Evolutionary conservation across 2,113 vertebrate species (phyloP), one percentile per base, ranked within the genome.

Genomic region (Gracilinanus agilis): DNA sequence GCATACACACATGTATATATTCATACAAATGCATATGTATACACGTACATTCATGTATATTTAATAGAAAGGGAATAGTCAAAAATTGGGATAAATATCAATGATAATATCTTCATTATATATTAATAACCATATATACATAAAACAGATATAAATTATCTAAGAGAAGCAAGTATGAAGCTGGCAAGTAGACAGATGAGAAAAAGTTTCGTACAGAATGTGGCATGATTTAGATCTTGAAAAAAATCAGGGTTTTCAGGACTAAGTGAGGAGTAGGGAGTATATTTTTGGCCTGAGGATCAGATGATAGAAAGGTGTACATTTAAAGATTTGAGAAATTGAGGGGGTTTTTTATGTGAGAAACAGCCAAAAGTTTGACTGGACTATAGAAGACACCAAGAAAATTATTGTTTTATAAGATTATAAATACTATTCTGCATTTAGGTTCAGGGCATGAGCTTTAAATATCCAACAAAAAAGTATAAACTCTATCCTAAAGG

Each of bases 131-230:
- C 25, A 27, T 19, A 75, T 75, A 21, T 75, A 75, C 40, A 21
- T 75, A 2, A 75, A 40, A 75, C 16, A n/a, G n/a, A 16, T 75
- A 16, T 13, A 75, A 16, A 8, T 75, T 34, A 34, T 67, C 61
- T 12, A 34, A 24, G 12, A 34, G 6, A 75, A 13, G 67, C 5
- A n/a, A 3, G 19, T 21, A 19, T n/a, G 0, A 21, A 0, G 7
- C 6, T 75, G 67, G 67, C 34, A 75, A 75, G 16, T 29, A 7
- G 0, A 6, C 1, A 5, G 13, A 5, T 21, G 3, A 75, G 16
- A 75, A 75, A 5, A 75, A 34, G 16, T 75, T 75, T n/a, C 34
- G n/a, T 75, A n/a, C 34, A n/a, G 5, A 75, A 75, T 3, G 3
- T 75, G 34, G n/a, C 16, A 75, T 75, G 34, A 34, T 4, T 0